phyloP scores from a whole-genome alignment of 1,140 invertebrate genomes.

The Drosophila subobscura region DNA sequence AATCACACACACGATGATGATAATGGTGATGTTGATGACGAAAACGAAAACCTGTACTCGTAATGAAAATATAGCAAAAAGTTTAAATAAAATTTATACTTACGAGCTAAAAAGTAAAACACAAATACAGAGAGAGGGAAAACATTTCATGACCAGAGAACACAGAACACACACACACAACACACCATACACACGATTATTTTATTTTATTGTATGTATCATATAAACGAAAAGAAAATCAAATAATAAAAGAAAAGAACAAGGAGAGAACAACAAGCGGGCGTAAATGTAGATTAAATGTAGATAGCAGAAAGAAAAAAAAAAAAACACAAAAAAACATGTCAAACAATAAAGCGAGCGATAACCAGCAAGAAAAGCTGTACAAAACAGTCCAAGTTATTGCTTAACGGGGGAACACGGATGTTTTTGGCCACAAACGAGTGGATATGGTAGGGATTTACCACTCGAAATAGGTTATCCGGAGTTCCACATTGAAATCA shows the following conservation, averaged over 20 bases:
- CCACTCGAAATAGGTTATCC: too few species aligned
- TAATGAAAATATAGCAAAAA: slow-evolving; percentile 33
- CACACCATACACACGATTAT: slow-evolving; percentile 31
- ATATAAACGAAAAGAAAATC: slow-evolving; percentile 48
- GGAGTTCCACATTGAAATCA: too few species aligned
- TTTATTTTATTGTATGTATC: slow-evolving; percentile 66
- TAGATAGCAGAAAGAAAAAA: slow-evolving; percentile 57
- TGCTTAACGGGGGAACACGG: slow-evolving; percentile 5
- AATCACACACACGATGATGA: slow-evolving; percentile 1
- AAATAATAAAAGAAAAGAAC: slow-evolving; percentile 54
- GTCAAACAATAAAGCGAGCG: slow-evolving; percentile 52
- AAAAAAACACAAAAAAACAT: slow-evolving; percentile 30
- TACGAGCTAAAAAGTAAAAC: slow-evolving; percentile 44
- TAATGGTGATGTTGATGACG: background rate
- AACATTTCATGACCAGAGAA: slow-evolving; percentile 18
- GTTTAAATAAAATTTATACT: slow-evolving; percentile 55
- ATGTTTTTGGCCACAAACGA: too few species aligned
- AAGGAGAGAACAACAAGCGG: slow-evolving; percentile 32
- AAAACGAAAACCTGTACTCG: slow-evolving; percentile 29
- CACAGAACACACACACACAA: slow-evolving; percentile 28
- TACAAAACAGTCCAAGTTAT: slow-evolving; percentile 37
- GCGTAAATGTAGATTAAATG: slow-evolving; percentile 57
- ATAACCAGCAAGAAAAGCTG: slow-evolving; percentile 50
- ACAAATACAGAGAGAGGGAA: slow-evolving; percentile 13
- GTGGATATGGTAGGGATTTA: too few species aligned